Evolutionary conservation across 2,888 invertebrate species (phyloP).

Genomic region (Myopa testacea): DNA sequence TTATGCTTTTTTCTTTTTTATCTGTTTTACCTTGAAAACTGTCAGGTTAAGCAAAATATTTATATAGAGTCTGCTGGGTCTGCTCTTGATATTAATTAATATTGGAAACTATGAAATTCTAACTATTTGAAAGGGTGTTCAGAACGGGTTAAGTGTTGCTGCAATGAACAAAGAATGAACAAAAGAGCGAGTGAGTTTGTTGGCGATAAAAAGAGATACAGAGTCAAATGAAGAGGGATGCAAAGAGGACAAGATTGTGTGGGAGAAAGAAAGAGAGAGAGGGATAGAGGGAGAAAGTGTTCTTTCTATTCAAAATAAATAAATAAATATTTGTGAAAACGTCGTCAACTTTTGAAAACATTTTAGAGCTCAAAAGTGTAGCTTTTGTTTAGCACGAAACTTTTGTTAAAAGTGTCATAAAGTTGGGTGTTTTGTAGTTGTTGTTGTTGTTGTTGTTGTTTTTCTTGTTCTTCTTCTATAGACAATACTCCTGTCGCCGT

Average conservation of each 20-base stretch:
- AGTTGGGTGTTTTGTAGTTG: too few relatives aligned
- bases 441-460: neutral
- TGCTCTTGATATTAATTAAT: neutral
- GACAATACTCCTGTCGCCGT: constrained; percentile 19
- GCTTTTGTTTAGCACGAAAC: neutral
- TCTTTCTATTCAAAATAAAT: neutral
- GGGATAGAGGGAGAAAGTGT: neutral
- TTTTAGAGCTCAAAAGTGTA: neutral
- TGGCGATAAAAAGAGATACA: neutral
- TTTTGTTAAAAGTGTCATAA: too few relatives aligned
- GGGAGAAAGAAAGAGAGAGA: too few relatives aligned
- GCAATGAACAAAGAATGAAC: neutral
- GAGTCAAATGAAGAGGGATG: too few relatives aligned
- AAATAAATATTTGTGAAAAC: neutral
- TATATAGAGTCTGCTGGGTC: neutral
- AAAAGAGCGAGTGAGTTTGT: neutral
- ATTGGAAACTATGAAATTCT: neutral
- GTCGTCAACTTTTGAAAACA: neutral
- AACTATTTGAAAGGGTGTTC: neutral
- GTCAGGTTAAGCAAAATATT: neutral
- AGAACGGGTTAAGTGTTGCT: neutral
- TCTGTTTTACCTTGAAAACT: neutral
- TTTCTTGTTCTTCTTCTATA: neutral
- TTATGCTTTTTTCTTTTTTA: too few relatives aligned
- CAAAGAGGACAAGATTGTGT: too few relatives aligned